Conservation (phyloP, 2,113 vertebrate genomes). For the Microcebus tavaratra region DNA sequence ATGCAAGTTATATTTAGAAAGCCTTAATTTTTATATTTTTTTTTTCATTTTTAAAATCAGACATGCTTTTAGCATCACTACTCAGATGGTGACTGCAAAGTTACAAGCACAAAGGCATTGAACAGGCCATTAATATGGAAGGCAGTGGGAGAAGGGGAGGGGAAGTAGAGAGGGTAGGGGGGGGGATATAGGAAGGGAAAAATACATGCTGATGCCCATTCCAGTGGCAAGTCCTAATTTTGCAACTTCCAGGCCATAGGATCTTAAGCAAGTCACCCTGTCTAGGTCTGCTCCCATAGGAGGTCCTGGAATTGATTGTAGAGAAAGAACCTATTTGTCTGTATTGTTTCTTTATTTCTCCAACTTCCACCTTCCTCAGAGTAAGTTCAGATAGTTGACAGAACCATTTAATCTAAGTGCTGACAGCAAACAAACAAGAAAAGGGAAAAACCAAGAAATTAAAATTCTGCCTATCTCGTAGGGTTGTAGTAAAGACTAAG, state of each 20-base stretch:
- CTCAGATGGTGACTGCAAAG: not conserved
- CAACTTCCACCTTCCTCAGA: not conserved
- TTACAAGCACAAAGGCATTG: not conserved
- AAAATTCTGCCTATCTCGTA: not conserved
- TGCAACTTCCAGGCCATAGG: not conserved
- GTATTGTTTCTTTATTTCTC: not conserved
- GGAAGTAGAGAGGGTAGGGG: no score
- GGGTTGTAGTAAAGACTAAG: not conserved
- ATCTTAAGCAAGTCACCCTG: not conserved
- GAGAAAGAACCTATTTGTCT: not conserved
- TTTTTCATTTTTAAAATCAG: constrained; percentile 21
- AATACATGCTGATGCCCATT: rapidly evolving
- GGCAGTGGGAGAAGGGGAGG: rapidly evolving
- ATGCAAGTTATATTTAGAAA: not conserved
- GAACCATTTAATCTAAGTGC: not conserved
- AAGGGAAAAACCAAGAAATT: not conserved
- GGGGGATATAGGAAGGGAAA: no score
- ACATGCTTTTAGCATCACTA: not conserved
- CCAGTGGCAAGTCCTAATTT: not conserved
- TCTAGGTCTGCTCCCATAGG: not conserved
- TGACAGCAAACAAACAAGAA: not conserved
- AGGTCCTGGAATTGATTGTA: not conserved
- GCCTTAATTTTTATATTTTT: not conserved
- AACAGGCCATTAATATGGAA: not conserved
- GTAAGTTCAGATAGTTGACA: not conserved